Conservation (phyloP, 2,888 invertebrate genomes). For the Cheilosia vulpina region DNA sequence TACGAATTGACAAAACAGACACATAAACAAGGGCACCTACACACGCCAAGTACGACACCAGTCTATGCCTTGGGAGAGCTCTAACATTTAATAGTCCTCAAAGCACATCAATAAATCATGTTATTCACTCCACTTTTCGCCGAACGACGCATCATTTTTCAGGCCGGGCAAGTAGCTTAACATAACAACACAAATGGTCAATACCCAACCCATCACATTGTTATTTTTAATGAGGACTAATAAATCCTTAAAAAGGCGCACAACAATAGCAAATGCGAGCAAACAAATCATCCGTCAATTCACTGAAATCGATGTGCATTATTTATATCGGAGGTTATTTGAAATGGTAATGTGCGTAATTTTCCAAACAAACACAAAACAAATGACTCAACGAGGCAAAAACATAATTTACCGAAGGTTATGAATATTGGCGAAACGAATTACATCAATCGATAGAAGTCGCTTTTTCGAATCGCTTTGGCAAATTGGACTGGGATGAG, state of each 20-base stretch:
- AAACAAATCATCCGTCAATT: constrained; percentile 48
- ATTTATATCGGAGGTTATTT: constrained; percentile 30
- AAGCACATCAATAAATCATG: constrained; percentile 38
- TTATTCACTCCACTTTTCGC: constrained; percentile 17
- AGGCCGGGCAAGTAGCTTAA: constrained; percentile 24
- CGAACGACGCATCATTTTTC: constrained; percentile 35
- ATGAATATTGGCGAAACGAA: constrained; percentile 20
- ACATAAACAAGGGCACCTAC: neutral
- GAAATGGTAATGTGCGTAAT: constrained; percentile 38
- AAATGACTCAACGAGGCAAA: constrained; percentile 21
- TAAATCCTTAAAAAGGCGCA: constrained; percentile 40
- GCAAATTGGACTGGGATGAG: too few species aligned
- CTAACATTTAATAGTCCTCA: neutral
- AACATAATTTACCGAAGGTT: constrained; percentile 17
- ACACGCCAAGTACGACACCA: too few species aligned
- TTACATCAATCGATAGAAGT: constrained; percentile 12
- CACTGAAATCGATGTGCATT: constrained; percentile 46
- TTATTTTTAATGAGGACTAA: constrained; percentile 59
- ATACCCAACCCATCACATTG: constrained; percentile 42
- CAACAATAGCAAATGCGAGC: constrained; percentile 2
- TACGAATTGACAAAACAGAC: neutral
- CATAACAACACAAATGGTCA: constrained; percentile 44
- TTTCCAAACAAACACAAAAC: constrained; percentile 9
- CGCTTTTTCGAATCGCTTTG: neutral
- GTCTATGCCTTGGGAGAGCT: too few species aligned